Evolutionary conservation across 2,113 vertebrate genomes (phyloP).

Genomic region (Merops nubicus): DNA sequence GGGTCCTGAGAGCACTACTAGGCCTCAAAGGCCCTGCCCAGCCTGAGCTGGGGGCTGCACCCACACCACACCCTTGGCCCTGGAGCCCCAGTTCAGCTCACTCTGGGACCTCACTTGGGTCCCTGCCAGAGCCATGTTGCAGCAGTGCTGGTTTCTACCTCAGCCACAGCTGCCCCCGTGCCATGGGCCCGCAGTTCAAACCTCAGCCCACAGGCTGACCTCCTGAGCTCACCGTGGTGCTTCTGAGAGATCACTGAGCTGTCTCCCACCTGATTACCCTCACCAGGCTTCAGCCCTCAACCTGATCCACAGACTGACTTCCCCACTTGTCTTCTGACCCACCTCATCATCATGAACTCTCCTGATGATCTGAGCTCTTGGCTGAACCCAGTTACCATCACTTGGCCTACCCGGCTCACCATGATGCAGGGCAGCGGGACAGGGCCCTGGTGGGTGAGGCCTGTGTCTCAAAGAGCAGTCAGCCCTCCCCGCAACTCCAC

Average conservation of each 20-base stretch:
- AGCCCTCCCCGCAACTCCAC: neutral
- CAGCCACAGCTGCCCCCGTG: neutral
- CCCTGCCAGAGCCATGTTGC: accelerated
- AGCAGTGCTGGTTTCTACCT: neutral
- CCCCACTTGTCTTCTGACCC: neutral
- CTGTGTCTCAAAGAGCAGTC: neutral
- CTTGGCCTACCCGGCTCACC: accelerated
- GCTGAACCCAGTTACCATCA: neutral
- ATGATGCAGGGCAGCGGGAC: neutral
- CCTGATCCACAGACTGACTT: neutral
- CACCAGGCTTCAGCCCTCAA: neutral
- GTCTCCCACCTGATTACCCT: neutral
- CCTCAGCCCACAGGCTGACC: neutral
- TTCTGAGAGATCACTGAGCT: neutral
- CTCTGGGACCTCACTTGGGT: neutral
- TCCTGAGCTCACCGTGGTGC: neutral
- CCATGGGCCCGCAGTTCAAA: accelerated
- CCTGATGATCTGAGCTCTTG: neutral
- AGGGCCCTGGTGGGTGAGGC: neutral
- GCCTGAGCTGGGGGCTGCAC: neutral
- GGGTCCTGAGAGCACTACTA: neutral
- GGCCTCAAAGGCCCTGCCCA: neutral
- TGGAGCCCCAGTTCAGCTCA: neutral
- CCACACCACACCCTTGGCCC: accelerated
- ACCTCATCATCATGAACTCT: neutral